A percentile compares a stretch with the other conserved stretches of the same genome.
Evolutionary conservation across 92 coral and sea anemone species (phyloP).

Genomic region (Heteractis magnifica): DNA sequence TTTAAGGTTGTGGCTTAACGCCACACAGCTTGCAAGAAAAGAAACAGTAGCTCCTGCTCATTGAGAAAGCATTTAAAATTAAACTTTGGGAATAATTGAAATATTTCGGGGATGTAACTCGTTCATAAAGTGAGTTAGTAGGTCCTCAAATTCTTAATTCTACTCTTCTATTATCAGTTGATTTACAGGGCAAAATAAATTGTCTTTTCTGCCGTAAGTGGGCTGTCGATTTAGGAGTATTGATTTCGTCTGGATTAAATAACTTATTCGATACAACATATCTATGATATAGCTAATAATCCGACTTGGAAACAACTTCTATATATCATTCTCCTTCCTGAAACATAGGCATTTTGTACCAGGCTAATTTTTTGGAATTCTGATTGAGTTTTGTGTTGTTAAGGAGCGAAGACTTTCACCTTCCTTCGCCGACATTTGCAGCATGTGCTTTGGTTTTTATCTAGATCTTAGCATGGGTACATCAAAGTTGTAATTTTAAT

Average conservation of each 20-base stretch:
- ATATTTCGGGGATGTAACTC: not conserved
- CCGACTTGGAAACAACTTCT: not conserved
- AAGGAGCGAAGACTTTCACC: not conserved
- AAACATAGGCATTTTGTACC: not conserved
- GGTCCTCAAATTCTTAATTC: conserved; percentile 1
- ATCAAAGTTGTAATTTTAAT: not conserved
- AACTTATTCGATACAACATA: not conserved
- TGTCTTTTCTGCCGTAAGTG: conserved; percentile 10
- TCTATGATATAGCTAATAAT: not conserved
- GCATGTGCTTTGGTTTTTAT: not conserved
- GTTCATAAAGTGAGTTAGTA: conserved; percentile 1
- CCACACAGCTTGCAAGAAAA: not conserved
- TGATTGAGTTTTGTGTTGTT: not conserved
- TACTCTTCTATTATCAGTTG: conserved; percentile 16
- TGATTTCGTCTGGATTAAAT: conserved; percentile 19
- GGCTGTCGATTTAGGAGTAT: conserved; percentile 15
- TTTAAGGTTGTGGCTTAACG: conserved; percentile 8
- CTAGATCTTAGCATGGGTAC: not conserved
- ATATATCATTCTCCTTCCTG: not conserved
- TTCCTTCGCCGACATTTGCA: not conserved
- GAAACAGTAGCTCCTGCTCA: too few relatives aligned
- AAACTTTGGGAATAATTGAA: conserved; percentile 1
- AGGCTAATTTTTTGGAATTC: not conserved
- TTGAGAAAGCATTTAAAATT: not conserved
- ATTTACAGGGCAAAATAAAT: conserved; percentile 5